These are phyloP conservation scores for Drosophila kuntzei DNA, from an alignment of 2,888 invertebrate genomes.

Conservation along the genomic window DNA sequence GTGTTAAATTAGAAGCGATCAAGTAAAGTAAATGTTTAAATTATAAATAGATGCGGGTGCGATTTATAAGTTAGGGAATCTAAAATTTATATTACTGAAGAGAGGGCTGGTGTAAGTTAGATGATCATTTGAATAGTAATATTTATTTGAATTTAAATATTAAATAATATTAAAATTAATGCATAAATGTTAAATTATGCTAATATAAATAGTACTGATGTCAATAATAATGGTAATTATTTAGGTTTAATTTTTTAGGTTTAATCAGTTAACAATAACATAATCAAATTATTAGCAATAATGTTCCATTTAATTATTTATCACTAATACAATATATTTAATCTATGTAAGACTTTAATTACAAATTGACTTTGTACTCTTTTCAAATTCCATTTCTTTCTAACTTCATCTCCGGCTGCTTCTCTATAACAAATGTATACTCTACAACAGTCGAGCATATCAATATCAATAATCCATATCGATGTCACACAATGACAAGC, in stretches of 20 bases:
- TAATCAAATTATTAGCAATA: not conserved
- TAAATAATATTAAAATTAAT: no score
- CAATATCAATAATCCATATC: slow-evolving; percentile 67
- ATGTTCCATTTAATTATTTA: no score
- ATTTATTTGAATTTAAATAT: no score
- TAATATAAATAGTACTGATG: no score
- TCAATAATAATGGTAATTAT: no score
- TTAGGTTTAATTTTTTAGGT: no score
- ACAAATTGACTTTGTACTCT: not conserved
- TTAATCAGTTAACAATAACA: not conserved
- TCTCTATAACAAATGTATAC: not conserved
- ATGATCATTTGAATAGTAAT: no score
- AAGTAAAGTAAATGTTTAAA: not conserved
- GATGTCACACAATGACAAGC: slow-evolving; percentile 71
- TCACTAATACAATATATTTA: not conserved
- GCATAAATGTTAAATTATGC: no score
- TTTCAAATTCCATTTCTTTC: not conserved
- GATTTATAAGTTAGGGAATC: no score
- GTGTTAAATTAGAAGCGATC: not conserved
- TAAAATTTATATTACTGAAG: no score
- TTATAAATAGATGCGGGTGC: no score
- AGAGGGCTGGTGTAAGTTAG: no score
- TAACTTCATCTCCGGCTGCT: not conserved
- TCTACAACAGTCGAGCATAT: slow-evolving; percentile 19
- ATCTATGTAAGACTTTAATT: not conserved